These are phyloP conservation scores for Eristalis intricaria DNA, from an alignment of 2,888 invertebrate species.

Conservation along the genomic window DNA sequence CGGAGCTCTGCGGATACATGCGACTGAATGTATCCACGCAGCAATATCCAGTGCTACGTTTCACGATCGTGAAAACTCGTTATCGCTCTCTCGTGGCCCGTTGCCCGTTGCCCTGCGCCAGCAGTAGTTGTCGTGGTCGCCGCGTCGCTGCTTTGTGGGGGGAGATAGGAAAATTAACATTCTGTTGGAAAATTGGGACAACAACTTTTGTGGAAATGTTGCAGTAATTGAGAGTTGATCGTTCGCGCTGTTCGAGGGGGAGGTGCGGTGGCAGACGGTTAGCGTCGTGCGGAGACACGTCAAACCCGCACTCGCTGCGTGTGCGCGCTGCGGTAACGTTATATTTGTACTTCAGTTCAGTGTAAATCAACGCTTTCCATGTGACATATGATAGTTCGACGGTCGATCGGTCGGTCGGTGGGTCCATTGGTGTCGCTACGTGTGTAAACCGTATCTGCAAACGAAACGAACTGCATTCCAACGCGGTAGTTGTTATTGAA, in stretches of 20 bases:
- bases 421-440: slow-evolving; percentile 3
- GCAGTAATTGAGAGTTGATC: slow-evolving; percentile 68
- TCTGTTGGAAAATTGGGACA: slow-evolving; percentile 72
- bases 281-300: neutral
- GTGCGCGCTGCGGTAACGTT: slow-evolving; percentile 50
- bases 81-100: slow-evolving; percentile 48
- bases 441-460: slow-evolving; percentile 60
- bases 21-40: slow-evolving; percentile 38
- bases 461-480: slow-evolving; percentile 67
- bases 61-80: slow-evolving; percentile 64
- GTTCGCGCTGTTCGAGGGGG: slow-evolving; percentile 31
- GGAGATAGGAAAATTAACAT: slow-evolving; percentile 69
- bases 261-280: slow-evolving; percentile 12
- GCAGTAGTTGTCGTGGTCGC: neutral
- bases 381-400: slow-evolving; percentile 68
- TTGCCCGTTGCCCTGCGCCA: neutral
- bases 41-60: slow-evolving; percentile 12
- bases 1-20: slow-evolving; percentile 1
- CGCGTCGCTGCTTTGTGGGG: neutral
- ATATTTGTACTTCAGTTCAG: slow-evolving; percentile 37
- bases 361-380: slow-evolving; percentile 67
- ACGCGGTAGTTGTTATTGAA: slow-evolving; percentile 53
- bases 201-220: slow-evolving; percentile 71
- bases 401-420: neutral
- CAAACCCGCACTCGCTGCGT: slow-evolving; percentile 43